phyloP scores from a whole-genome alignment of 2,113 vertebrate genomes.

The Pygoscelis adeliae region DNA sequence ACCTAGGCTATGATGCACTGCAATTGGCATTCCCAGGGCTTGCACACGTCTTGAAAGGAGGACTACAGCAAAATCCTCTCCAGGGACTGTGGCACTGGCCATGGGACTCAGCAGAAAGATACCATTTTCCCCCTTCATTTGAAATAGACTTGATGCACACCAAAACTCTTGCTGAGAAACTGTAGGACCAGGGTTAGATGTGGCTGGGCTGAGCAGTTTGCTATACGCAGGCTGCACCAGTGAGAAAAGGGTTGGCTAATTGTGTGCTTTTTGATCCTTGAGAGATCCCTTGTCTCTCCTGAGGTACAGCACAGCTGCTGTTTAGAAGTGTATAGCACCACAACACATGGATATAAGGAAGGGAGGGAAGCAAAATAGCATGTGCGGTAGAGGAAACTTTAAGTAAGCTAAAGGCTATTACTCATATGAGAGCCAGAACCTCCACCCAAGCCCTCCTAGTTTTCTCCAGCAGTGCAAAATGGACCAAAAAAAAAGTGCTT shows the following conservation, averaged over 20 bases:
- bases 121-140: background rate
- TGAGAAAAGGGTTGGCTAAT: background rate
- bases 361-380: constrained; percentile 30
- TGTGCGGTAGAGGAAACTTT: constrained; percentile 37
- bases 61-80: background rate
- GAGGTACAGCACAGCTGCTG: constrained; percentile 7
- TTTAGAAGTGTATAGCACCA: background rate
- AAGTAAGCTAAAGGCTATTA: constrained; percentile 44
- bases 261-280: background rate
- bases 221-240: background rate
- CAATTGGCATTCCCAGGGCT: background rate
- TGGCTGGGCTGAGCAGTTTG: background rate
- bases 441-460: constrained; percentile 9
- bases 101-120: background rate
- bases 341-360: background rate
- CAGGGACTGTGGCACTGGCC: background rate
- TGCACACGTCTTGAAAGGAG: background rate
- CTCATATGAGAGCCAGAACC: constrained; percentile 15
- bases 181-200: background rate
- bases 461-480: background rate
- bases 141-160: background rate
- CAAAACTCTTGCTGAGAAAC: background rate
- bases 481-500: background rate
- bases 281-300: background rate
- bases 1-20: background rate